Base-by-base conservation (phyloP, 2,888 invertebrate species). In the Amphipyra berbera region DNA sequence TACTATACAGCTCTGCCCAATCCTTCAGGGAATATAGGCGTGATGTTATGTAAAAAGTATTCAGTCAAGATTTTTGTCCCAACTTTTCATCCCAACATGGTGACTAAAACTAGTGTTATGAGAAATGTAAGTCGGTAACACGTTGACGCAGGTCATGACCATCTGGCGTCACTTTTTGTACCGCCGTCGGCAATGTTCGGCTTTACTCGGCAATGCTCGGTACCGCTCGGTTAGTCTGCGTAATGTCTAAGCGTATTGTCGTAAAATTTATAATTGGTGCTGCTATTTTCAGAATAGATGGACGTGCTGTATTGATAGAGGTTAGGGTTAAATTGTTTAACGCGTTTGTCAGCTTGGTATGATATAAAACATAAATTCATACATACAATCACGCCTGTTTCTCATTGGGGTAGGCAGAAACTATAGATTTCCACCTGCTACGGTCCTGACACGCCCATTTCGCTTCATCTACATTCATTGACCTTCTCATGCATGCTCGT, bases 61-160 rank as follows among this genome's bases (percentile, higher is more conserved):
- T 2, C 6, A 30, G 30, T 6, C 0, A 30, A 7, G 2, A 30
- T 6, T 30, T 10, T 9, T 38, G 52, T 76, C 63, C 61, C 7
- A 38, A 50, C 5, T 44, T 67, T 48, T 14, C 21, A 46, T 0
- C 5, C 0, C 1, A 67, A 13, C 54, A 35, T 78, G 72, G 78
- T 49, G 4, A 68, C 68, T 42, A 49, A 21, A 27, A 27, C 57
- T 57, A 55, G 48, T 76, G 76, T 84, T 84, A 83, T 79, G 82
- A 83, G 80, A 74, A 79, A 78, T 82, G 79, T 64, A 68, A 72
- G 66, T 66, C 53, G 50, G 63, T 68, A 68, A 68, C 65, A 80
- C 83, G 84, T 90, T 90, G 89, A 82, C 85, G 90, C 88, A 91
- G 90, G 91, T 91, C 91, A 87, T 78, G 86, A 82, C 79, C 91